These are phyloP conservation scores for Elymnias hypermnestra DNA, from an alignment of 1,140 invertebrate species.

Conservation along the genomic window DNA sequence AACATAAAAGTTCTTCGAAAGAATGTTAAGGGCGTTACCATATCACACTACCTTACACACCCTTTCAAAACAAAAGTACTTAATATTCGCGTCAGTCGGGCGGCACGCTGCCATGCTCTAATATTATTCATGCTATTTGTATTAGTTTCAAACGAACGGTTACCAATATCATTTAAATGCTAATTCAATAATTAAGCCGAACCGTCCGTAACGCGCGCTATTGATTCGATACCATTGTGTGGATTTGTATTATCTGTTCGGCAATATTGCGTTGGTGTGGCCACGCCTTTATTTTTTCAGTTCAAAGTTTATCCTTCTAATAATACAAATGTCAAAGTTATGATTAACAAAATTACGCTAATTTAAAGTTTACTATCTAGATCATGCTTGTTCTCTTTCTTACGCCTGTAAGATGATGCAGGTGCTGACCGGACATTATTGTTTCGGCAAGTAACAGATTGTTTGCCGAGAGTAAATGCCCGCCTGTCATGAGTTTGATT, in stretches of 20 bases:
- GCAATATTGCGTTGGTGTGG: conserved; percentile 7
- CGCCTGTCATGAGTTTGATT: no score
- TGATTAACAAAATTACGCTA: no score
- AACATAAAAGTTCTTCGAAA: no score
- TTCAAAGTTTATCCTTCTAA: no score
- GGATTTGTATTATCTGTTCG: conserved; percentile 36
- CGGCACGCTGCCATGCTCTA: conserved; percentile 35
- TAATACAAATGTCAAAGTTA: no score
- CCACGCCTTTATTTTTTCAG: conserved; percentile 9
- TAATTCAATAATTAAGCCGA: conserved; percentile 76
- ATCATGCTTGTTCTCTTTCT: no score
- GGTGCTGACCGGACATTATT: no score
- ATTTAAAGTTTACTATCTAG: no score
- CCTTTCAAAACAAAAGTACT: conserved; percentile 31
- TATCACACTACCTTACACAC: conserved; percentile 8
- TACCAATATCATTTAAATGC: conserved; percentile 77
- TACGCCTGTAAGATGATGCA: no score
- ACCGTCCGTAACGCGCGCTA: conserved; percentile 48
- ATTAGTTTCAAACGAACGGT: conserved; percentile 77
- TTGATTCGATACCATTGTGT: conserved; percentile 39
- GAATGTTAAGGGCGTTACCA: background rate
- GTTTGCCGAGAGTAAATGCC: no score
- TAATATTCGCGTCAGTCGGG: conserved; percentile 50
- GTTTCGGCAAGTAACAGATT: no score
- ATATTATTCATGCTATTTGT: conserved; percentile 75